Evolutionary conservation across 2,113 vertebrate genomes (phyloP), one percentile per base, ranked within the genome.

Genomic region (Pelvicachromis taeniatus): DNA sequence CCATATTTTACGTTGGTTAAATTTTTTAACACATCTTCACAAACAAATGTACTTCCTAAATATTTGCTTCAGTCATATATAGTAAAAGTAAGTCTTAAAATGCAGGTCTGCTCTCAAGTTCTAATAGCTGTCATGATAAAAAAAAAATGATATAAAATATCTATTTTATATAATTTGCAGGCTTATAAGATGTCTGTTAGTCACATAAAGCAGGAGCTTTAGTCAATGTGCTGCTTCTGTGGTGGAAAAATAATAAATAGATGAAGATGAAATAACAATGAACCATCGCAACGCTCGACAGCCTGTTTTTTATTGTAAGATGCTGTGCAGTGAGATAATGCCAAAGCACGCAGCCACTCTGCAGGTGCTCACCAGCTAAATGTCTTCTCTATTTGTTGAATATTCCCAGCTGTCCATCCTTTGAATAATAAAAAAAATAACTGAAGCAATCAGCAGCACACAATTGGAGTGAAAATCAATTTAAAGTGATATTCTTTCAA

Each of bases 1-100:
- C 85, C 94, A 95, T 94, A 59, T 95, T 95, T 95, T 90, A 81
- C 87, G 92, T 96, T 95, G 82, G 87, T 93, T 92, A 9, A 54
- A 83, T 40, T 77, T 89, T 91, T 87, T 75, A 55, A 79, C 50
- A 77, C 10, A 45, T 75, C 70, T 13, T 52, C 45, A 75, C 45
- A 33, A 75, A 75, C 4, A 78, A 21, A 70, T 4, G 38, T 7
- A 33, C 38, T 21, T 42, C 12, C 40, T 17, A 17, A 17, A 50
- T 31, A 19, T 59, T 11, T 21, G 9, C 50, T 53, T 53, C 0
- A 31, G 68, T 48, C 38, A 0, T 45, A 59, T n/a, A 59, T 48
- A 26, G 17, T 42, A 45, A 79, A 58, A 59, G 40, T 79, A 3
- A 10, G 7, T 19, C 17, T 58, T 14, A 52, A 75, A 75, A 75